Percentiles rank a stretch among this genome's conserved stretches.
These are phyloP conservation scores for Chaetops frenatus DNA, from an alignment of 2,113 vertebrate species.

Conservation along the genomic window DNA sequence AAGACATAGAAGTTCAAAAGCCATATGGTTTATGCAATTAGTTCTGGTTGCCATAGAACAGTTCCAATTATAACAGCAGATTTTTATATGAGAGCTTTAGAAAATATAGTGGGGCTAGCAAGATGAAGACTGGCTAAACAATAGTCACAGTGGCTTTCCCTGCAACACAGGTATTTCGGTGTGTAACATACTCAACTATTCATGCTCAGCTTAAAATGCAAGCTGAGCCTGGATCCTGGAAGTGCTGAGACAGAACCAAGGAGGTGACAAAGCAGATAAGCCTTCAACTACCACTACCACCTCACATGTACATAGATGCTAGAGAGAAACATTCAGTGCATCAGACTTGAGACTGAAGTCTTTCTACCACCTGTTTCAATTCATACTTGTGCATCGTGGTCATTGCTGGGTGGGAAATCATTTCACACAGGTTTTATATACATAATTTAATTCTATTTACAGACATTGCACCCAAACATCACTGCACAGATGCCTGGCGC, in stretches of 20 bases:
- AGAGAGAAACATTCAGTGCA: not conserved
- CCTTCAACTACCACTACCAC: not conserved
- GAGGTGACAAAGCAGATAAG: not conserved
- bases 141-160: not conserved
- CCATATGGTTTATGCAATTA: not conserved
- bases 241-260: not conserved
- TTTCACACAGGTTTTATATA: not conserved
- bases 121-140: not conserved
- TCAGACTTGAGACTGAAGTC: not conserved
- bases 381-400: not conserved
- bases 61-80: not conserved
- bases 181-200: not conserved
- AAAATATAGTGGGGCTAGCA: not conserved
- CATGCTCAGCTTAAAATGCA: not conserved
- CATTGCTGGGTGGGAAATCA: fast-evolving
- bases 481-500: not conserved
- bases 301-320: fast-evolving
- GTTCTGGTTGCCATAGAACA: not conserved
- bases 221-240: not conserved
- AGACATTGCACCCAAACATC: not conserved
- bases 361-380: not conserved
- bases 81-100: not conserved
- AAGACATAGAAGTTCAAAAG: not conserved
- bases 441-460: not conserved
- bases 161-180: not conserved